Conservation (phyloP, 2,113 vertebrate genomes). For the Macrotus californicus region DNA sequence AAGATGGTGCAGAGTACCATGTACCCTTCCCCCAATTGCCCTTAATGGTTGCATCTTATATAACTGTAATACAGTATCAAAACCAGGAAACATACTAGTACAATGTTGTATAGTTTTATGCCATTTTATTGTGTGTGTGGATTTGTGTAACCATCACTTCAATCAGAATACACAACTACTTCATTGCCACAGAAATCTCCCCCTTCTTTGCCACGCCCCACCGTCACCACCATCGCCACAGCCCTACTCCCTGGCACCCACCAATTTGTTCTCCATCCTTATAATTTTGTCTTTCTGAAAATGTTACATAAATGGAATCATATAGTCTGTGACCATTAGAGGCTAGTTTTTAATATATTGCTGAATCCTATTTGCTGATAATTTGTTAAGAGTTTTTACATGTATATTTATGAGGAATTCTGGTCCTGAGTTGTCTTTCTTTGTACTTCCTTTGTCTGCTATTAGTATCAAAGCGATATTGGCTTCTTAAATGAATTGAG, state of each 20-base stretch:
- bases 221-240: neutral
- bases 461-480: neutral
- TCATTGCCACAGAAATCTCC: neutral
- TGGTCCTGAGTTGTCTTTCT: neutral
- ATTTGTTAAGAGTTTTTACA: constrained; percentile 7
- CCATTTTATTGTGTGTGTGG: neutral
- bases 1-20: neutral
- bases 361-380: constrained; percentile 9
- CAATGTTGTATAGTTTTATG: neutral
- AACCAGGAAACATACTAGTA: neutral
- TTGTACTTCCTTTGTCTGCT: neutral
- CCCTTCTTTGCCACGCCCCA: no score
- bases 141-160: neutral
- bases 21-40: neutral
- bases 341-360: neutral
- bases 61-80: neutral
- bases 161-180: neutral
- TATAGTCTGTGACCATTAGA: neutral
- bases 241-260: neutral
- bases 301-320: neutral
- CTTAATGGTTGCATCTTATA: neutral
- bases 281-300: constrained; percentile 18
- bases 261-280: neutral
- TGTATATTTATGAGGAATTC: neutral
- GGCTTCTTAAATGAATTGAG: neutral